A percentile compares a stretch with the other conserved stretches of the same genome.
Evolutionary conservation across 2,888 invertebrate genomes (phyloP).

Genomic region (Tiphia femorata): DNA sequence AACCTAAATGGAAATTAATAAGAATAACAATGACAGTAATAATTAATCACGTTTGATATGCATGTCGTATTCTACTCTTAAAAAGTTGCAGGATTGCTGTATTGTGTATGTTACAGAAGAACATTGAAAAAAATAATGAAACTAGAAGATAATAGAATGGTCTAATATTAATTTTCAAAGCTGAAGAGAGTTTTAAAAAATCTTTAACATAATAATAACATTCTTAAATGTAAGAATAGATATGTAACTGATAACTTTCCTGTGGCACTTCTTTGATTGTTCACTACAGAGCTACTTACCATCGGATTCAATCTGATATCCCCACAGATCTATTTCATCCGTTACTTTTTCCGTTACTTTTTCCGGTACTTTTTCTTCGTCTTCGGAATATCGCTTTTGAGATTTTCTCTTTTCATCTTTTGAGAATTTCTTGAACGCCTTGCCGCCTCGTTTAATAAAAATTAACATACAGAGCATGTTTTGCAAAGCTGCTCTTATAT

Average conservation of each 20-base stretch:
- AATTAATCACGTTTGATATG: too few relatives aligned
- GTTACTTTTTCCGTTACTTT: too few relatives aligned
- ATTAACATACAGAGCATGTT: slow-evolving; percentile 73
- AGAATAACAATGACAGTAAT: too few relatives aligned
- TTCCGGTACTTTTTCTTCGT: slow-evolving; percentile 21
- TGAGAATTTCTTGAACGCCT: background rate
- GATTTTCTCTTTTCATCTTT: background rate
- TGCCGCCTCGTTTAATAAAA: slow-evolving; percentile 41
- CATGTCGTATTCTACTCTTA: too few relatives aligned
- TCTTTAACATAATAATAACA: background rate
- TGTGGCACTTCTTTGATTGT: background rate
- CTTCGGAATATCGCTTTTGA: slow-evolving; percentile 9
- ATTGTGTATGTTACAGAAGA: too few relatives aligned
- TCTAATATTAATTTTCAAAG: too few relatives aligned
- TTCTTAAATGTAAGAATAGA: background rate
- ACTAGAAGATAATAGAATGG: too few relatives aligned
- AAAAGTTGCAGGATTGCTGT: too few relatives aligned
- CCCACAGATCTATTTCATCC: too few relatives aligned
- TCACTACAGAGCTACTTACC: slow-evolving; percentile 16
- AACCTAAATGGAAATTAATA: slow-evolving; percentile 41
- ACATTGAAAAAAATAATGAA: too few relatives aligned
- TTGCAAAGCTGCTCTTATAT: slow-evolving; percentile 73
- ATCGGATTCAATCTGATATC: slow-evolving; percentile 24
- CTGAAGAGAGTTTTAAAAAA: too few relatives aligned
- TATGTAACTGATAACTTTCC: too few relatives aligned